Evolutionary conservation across 2,888 invertebrate species (phyloP), one percentile per base, ranked within the genome.

Genomic region (Eristalinus aeneus): DNA sequence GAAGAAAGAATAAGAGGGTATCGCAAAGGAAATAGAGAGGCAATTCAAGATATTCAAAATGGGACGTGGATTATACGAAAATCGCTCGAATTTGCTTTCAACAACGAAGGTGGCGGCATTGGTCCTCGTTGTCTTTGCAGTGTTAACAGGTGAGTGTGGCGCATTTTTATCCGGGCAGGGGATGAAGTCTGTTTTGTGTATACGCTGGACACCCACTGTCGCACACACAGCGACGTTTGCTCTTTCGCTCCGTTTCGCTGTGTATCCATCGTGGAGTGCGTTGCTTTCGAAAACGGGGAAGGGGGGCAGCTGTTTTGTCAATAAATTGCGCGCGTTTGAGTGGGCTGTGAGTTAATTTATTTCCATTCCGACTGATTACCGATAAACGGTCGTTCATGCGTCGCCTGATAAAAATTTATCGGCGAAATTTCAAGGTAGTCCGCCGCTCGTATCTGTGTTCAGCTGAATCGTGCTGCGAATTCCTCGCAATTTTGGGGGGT

Each of bases 81-180:
- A 82, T 53, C 81, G 82, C 54, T 74, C 74, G 16, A 78, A 82
- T 82, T 74, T 82, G 65, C 86, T 82, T 86, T 77, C 63, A 53
- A 74, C 46, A 74, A 71, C 85, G 54, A 46, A 46, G 23, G 56
- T 68, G 56, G 56, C 73, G 56, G 73, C 74, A 31, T 74, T 82
- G 82, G 78, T 82, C 71, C 69, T 86, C 77, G 46, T 78, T 77
- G 9, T 86, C 74, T 31, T 78, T 63, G 69, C 78, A 77, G 71
- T 86, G 86, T 74, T 86, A 86, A 86, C 86, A 86, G 86, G 86
- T 86, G 86, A 86, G 86, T 86, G 74, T 64, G 63, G 58, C 46
- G n/a, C 39, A 16, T 58, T 9, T 68, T 2, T 12, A 32, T 23
- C 11, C 20, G 23, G 23, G 56, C 12, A 23, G 23, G 11, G 56